These are phyloP conservation scores for Rhopilema esculentum DNA, from an alignment of 30 jellyfish, hydroid and myxozoan genomes.

Conservation along the genomic window DNA sequence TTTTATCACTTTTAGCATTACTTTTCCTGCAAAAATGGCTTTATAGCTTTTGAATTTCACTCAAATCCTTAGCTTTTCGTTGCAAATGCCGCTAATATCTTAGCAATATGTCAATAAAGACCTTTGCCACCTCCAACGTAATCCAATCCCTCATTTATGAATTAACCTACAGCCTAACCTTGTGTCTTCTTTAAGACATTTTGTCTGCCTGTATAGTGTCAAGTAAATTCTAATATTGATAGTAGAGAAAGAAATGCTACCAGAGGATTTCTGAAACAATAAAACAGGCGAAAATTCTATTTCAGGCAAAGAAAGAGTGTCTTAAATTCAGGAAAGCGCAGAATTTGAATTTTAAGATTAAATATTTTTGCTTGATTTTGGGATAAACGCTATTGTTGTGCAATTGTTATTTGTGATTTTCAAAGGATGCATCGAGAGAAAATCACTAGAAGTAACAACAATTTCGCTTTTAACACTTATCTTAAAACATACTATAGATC, in stretches of 20 bases:
- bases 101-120: neutral
- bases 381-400: too few species aligned
- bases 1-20: too few species aligned
- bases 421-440: too few species aligned
- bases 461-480: neutral
- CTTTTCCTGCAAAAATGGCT: neutral
- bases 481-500: neutral
- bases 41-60: neutral
- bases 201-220: slow-evolving; percentile 10
- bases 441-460: neutral
- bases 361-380: too few species aligned
- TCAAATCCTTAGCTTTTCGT: neutral
- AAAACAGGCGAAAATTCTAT: slow-evolving; percentile 8
- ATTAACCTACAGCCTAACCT: slow-evolving; percentile 27
- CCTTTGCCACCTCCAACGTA: neutral
- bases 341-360: neutral
- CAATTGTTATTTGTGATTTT: too few species aligned
- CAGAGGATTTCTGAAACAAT: neutral
- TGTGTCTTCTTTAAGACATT: slow-evolving; percentile 1
- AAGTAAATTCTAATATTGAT: slow-evolving; percentile 1
- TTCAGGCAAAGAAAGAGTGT: neutral
- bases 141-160: slow-evolving; percentile 5
- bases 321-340: neutral
- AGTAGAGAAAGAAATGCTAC: neutral
- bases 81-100: neutral